phyloP scores from a whole-genome alignment of 2,113 vertebrate genomes.

The Lipophrys pholis region DNA sequence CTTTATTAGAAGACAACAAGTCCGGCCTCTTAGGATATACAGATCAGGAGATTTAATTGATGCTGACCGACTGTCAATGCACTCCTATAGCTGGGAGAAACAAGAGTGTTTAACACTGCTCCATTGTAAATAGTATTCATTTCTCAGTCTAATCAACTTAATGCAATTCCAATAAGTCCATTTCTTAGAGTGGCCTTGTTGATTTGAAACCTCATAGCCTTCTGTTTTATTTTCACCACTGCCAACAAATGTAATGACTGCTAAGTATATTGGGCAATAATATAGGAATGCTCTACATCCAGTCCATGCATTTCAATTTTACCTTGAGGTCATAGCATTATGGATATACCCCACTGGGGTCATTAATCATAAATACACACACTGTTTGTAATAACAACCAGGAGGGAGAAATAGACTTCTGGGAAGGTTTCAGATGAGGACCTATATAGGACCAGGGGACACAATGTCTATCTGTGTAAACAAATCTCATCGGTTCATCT shows the following conservation, averaged over 20 bases:
- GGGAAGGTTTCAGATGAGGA: conserved; percentile 53
- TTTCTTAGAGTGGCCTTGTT: conserved; percentile 78
- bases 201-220: conserved; percentile 72
- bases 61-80: conserved; percentile 74
- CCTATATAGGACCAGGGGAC: conserved; percentile 32
- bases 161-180: conserved; percentile 81
- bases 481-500: conserved; percentile 50
- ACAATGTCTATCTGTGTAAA: conserved; percentile 46
- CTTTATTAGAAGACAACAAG: conserved; percentile 81
- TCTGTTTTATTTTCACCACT: conserved; percentile 76
- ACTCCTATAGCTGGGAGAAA: conserved; percentile 67
- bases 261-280: conserved; percentile 82
- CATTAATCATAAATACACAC: conserved; percentile 78
- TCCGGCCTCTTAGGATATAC: conserved; percentile 72
- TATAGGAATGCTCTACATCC: conserved; percentile 77
- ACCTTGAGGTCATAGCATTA: conserved; percentile 76
- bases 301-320: conserved; percentile 81
- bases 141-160: conserved; percentile 76
- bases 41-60: conserved; percentile 80
- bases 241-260: conserved; percentile 79
- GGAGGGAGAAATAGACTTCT: conserved; percentile 46
- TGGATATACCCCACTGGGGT: conserved; percentile 64
- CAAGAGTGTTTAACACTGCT: conserved; percentile 72
- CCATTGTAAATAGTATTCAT: conserved; percentile 72
- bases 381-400: conserved; percentile 68